Base-by-base conservation (phyloP, 2,797 vertebrate genomes). In the Meda fulgida region DNA sequence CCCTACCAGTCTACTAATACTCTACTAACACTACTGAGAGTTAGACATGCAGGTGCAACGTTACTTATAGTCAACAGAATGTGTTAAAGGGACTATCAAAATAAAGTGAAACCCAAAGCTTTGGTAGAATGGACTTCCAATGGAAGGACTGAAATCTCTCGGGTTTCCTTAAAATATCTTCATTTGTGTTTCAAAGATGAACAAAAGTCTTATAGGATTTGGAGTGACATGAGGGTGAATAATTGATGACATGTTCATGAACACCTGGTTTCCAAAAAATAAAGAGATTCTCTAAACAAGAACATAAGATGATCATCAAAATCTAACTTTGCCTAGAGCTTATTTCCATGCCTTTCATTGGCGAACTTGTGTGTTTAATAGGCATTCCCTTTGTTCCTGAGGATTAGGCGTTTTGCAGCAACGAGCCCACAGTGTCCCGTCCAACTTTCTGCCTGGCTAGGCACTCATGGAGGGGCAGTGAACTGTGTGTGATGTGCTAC, bases 401-500 rank as follows among this genome's bases (percentile, higher is more conserved):
- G 81, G 71, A 83, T 86, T 84, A 89, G 63, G 65, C 82, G 29
- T 16, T 70, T 48, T 40, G 70, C 78, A 72, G 58, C 19, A 79
- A 55, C 5, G 19, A 53, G 60, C 48, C 83, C 51, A 26, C 38
- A 66, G 34, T 53, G 80, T 81, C 87, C 69, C 78, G 34, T 83
- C 84, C 58, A 82, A 87, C 83, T 90, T 85, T 80, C 86, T 79
- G 83, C 86, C 85, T 26, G n/a, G 87, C 82, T 90, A 70, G 84
- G 80, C 89, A 80, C 78, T 84, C 67, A 81, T 87, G 84, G 84
- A 81, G 65, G 36, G 23, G 67, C 81, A 80, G 72, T 89, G 88
- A 92, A 84, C 84, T 34, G 23, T 77, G 88, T 84, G 89, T 89
- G 88, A 86, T 84, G 82, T 71, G 86, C 84, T 91, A 89, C 87